Conservation (phyloP, 2,888 invertebrate species). For the Caenorhabditis angaria region DNA sequence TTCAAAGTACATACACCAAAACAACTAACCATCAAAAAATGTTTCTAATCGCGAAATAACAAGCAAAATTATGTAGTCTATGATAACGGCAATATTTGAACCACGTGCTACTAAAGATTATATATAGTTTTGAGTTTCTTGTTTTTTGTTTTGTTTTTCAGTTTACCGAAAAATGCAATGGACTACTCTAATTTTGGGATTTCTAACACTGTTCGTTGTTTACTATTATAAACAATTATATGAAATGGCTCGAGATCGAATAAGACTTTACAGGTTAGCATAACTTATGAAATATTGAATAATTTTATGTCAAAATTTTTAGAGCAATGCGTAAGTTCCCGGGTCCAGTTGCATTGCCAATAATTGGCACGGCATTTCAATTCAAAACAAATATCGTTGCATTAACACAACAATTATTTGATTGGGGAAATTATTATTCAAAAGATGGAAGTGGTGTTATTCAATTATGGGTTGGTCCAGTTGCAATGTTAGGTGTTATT, state of each 20-base stretch:
- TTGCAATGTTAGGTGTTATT: constrained; percentile 46
- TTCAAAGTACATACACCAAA: background rate
- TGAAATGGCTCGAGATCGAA: constrained; percentile 14
- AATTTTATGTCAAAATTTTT: background rate
- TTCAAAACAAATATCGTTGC: constrained; percentile 26
- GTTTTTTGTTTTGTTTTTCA: background rate
- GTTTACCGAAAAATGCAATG: constrained; percentile 12
- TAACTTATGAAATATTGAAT: background rate
- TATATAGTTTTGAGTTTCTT: background rate
- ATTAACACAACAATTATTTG: constrained; percentile 12
- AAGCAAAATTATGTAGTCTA: constrained; percentile 14
- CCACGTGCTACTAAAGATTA: constrained; percentile 9
- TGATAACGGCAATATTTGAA: constrained; percentile 6
- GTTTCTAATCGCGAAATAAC: background rate
- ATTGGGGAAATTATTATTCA: constrained; percentile 18
- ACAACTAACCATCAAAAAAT: too few relatives aligned
- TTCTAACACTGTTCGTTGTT: constrained; percentile 7
- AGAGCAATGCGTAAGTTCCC: constrained; percentile 19
- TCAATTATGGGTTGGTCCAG: constrained; percentile 49
- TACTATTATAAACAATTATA: constrained; percentile 33
- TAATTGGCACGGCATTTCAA: constrained; percentile 28
- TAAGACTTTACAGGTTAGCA: constrained; percentile 17
- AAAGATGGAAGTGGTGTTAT: constrained; percentile 15
- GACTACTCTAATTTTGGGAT: background rate
- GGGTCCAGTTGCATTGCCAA: constrained; percentile 26